phyloP scores from a whole-genome alignment of 2,797 vertebrate genomes.

The Meda fulgida region DNA sequence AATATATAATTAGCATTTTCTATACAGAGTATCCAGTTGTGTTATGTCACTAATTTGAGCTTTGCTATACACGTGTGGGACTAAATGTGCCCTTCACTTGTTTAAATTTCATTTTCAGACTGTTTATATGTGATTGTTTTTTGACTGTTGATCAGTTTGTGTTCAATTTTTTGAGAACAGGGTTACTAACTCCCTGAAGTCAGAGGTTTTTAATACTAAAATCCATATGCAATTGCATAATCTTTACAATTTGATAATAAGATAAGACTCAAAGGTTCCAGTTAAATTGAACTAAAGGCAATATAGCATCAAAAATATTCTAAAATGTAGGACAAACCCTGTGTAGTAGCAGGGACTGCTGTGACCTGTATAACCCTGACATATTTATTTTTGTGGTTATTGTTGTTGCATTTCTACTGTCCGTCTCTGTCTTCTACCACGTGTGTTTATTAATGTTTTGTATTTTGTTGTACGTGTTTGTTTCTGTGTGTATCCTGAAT shows the following conservation, averaged over 20 bases:
- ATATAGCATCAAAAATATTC: neutral
- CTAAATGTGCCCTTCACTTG: slow-evolving; percentile 13
- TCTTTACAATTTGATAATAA: too few relatives aligned
- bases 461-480: neutral
- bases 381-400: slow-evolving; percentile 27
- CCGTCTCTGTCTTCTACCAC: slow-evolving; percentile 3
- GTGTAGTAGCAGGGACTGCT: neutral
- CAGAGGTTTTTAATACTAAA: neutral
- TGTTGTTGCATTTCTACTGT: slow-evolving; percentile 35
- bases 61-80: slow-evolving; percentile 19
- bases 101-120: neutral
- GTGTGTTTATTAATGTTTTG: neutral
- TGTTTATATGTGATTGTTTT: neutral
- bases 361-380: slow-evolving; percentile 33
- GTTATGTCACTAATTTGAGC: slow-evolving; percentile 19
- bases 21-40: slow-evolving; percentile 20
- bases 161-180: neutral
- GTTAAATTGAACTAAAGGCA: neutral
- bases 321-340: neutral
- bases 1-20: slow-evolving; percentile 9
- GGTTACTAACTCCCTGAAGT: slow-evolving; percentile 5
- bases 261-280: neutral
- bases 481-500: slow-evolving; percentile 25
- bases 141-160: slow-evolving; percentile 40
- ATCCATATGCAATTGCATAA: neutral